These are phyloP conservation scores for Halichondria panicea DNA, from an alignment of 37 sponge, comb jelly and placozoan genomes.

Conservation along the genomic window DNA sequence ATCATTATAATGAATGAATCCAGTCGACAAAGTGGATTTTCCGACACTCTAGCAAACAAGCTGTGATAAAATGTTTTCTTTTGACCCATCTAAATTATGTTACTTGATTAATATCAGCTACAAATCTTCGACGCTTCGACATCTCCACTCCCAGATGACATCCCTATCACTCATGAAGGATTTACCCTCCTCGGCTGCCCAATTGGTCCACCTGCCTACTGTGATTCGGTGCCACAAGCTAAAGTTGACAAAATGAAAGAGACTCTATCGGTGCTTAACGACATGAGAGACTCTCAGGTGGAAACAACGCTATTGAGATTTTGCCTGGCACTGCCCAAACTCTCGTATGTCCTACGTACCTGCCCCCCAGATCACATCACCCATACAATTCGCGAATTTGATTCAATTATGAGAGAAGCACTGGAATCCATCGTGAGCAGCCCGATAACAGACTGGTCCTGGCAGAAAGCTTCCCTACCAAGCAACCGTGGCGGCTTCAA, in stretches of 20 bases:
- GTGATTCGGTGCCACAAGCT: too few species aligned
- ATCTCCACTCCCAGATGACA: too few species aligned
- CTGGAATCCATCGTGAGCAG: neutral
- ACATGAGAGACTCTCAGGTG: slow-evolving; percentile 1
- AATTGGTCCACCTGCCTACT: too few species aligned
- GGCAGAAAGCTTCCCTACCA: neutral
- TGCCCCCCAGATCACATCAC: neutral
- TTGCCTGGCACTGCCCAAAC: neutral
- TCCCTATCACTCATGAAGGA: too few species aligned
- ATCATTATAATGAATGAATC: too few species aligned
- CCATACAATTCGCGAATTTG: neutral
- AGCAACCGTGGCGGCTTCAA: neutral
- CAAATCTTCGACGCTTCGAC: too few species aligned
- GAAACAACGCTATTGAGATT: neutral
- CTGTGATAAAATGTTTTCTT: too few species aligned
- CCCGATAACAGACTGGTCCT: slow-evolving; percentile 1
- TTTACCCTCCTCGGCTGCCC: too few species aligned
- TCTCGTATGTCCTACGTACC: neutral
- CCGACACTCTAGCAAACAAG: too few species aligned
- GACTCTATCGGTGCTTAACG: neutral
- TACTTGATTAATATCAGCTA: too few species aligned
- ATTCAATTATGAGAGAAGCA: neutral
- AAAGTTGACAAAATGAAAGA: slow-evolving; percentile 1
- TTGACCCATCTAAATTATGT: too few species aligned
- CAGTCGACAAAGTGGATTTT: too few species aligned